Percentiles rank a stretch among this genome's conserved stretches.
phyloP scores from a whole-genome alignment of 2,113 vertebrate species.

The Tringa solitaria region DNA sequence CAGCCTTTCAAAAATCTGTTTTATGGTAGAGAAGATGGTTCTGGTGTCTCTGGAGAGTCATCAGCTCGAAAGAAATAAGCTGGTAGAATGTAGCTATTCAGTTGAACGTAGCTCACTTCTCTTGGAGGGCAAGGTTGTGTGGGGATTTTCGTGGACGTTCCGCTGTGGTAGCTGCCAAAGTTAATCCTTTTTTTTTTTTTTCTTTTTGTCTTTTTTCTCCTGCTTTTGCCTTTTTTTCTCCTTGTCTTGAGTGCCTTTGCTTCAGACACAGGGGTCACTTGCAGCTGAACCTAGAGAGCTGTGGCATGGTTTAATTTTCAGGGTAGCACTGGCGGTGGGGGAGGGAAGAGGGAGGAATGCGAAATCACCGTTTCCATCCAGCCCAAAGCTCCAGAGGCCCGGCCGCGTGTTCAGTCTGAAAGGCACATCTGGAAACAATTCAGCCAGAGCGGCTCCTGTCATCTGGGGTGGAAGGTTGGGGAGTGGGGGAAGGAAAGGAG shows the following conservation, averaged over 20 bases:
- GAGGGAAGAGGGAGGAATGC: conserved; percentile 39
- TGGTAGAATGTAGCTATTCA: not conserved
- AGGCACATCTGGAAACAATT: conserved; percentile 72
- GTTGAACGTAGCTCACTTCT: not conserved
- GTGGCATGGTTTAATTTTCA: conserved; percentile 13
- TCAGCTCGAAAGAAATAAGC: not conserved
- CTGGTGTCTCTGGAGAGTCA: not conserved
- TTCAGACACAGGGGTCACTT: conserved; percentile 7
- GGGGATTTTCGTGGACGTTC: conserved; percentile 1
- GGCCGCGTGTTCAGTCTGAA: not conserved
- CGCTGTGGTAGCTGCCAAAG: not conserved
- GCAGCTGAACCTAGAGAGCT: conserved; percentile 25
- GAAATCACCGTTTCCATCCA: conserved; percentile 49
- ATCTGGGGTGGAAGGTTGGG: conserved; percentile 34
- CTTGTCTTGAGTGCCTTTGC: not conserved
- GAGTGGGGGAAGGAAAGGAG: conserved; percentile 29
- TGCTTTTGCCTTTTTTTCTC: not conserved
- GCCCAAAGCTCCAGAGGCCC: conserved; percentile 3
- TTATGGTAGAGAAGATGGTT: not conserved
- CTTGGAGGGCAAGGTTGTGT: not conserved
- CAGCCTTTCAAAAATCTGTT: not conserved
- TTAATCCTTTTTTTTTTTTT: not conserved
- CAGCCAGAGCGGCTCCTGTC: conserved; percentile 47
- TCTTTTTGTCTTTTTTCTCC: not conserved
- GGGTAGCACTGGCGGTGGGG: not conserved